phyloP scores from a whole-genome alignment of 1,140 invertebrate genomes.

The Drosophila sp. region DNA sequence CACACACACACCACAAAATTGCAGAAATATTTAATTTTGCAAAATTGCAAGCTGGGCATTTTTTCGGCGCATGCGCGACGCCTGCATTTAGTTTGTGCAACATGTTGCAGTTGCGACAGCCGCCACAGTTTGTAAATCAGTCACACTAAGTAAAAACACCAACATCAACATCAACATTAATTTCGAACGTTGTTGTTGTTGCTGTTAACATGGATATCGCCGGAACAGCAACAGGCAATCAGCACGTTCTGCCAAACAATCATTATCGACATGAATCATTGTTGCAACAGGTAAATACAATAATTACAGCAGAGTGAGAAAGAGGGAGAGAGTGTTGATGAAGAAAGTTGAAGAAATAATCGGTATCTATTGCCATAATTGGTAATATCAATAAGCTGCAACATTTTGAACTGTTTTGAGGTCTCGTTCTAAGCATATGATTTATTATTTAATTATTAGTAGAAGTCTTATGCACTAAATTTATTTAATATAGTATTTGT shows the following conservation, averaged over 20 bases:
- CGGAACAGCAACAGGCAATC: constrained; percentile 69
- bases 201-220: constrained; percentile 77
- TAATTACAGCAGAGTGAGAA: constrained; percentile 40
- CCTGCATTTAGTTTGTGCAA: constrained; percentile 52
- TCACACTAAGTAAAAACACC: constrained; percentile 19
- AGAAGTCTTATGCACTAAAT: too few relatives aligned
- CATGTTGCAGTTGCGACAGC: constrained; percentile 43
- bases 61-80: constrained; percentile 41
- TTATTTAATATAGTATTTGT: too few relatives aligned
- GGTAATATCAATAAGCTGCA: neutral
- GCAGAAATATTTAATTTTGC: neutral
- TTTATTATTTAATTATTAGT: too few relatives aligned
- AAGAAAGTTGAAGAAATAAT: constrained; percentile 5
- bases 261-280: constrained; percentile 83
- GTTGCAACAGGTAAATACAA: constrained; percentile 79
- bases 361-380: neutral
- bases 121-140: constrained; percentile 4
- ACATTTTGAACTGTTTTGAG: too few relatives aligned
- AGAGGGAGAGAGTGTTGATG: constrained; percentile 39
- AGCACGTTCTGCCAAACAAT: constrained; percentile 82
- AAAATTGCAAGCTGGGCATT: constrained; percentile 30
- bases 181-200: constrained; percentile 29
- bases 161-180: constrained; percentile 6
- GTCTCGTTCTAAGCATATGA: too few relatives aligned
- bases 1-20: constrained; percentile 9